Percentiles rank a stretch among this genome's conserved stretches.
Evolutionary conservation across 2,113 vertebrate genomes (phyloP).

Genomic region (Antechinus stuartii): DNA sequence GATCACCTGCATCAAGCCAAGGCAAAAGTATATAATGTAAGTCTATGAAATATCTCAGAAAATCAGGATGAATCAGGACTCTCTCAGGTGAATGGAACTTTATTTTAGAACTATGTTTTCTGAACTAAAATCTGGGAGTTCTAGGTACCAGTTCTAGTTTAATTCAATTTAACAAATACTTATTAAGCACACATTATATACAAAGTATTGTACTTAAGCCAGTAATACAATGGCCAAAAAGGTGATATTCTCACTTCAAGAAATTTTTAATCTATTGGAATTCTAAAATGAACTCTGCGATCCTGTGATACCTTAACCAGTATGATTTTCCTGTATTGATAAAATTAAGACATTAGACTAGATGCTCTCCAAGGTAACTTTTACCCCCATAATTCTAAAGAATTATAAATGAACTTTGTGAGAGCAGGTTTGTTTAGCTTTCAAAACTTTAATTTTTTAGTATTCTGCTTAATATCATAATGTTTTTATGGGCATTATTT

Average conservation of each 20-base stretch:
- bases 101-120: neutral
- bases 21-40: neutral
- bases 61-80: neutral
- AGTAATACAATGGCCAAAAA: neutral
- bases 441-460: constrained; percentile 12
- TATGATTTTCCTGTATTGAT: neutral
- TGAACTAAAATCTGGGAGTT: neutral
- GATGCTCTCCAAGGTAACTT: neutral
- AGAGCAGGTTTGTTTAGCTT: neutral
- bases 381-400: neutral
- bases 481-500: constrained; percentile 34
- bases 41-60: neutral
- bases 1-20: neutral
- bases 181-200: neutral
- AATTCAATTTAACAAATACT: neutral
- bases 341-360: neutral
- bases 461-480: neutral
- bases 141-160: neutral
- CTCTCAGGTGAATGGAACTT: neutral
- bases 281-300: neutral
- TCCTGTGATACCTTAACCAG: neutral
- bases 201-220: neutral
- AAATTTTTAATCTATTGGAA: neutral
- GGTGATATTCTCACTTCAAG: neutral
- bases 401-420: neutral